Conservation (phyloP, 1,140 invertebrate genomes). For the Delia radicum region DNA sequence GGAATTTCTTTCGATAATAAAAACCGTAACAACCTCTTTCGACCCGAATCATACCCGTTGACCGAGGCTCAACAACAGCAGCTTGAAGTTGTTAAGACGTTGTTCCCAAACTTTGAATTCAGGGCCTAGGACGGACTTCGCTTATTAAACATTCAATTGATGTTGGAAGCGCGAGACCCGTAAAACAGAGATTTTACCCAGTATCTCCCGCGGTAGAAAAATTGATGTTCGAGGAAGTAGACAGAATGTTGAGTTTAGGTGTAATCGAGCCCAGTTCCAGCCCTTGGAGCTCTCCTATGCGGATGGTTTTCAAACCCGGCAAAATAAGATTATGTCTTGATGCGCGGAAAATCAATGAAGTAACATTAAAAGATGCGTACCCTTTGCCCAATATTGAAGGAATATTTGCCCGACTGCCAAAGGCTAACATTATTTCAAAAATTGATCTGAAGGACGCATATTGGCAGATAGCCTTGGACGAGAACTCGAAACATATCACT, state of each 20-base stretch:
- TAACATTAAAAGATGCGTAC: conserved; percentile 27
- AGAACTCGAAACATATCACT: conserved; percentile 28
- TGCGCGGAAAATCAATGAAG: conserved; percentile 40
- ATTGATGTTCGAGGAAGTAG: conserved; percentile 31
- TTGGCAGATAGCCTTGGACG: conserved; percentile 45
- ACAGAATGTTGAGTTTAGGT: conserved; percentile 36
- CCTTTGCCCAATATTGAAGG: conserved; percentile 35
- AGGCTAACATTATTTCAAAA: conserved; percentile 29
- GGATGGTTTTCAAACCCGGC: conserved; percentile 39
- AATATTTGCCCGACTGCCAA: conserved; percentile 30
- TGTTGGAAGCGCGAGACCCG: conserved; percentile 17
- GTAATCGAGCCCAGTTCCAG: conserved; percentile 31
- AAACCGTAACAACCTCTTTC: too few relatives aligned
- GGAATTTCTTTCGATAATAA: not conserved
- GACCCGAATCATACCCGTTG: not conserved
- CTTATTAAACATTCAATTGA: conserved; percentile 2
- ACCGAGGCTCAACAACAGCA: not conserved
- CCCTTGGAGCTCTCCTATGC: conserved; percentile 27
- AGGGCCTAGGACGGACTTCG: conserved; percentile 12
- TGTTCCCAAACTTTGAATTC: conserved; percentile 8
- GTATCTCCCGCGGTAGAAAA: conserved; percentile 33
- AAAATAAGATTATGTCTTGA: conserved; percentile 44
- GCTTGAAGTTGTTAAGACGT: not conserved
- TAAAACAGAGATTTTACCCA: conserved; percentile 36
- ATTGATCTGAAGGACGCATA: conserved; percentile 46